These are phyloP conservation scores for Plecotus auritus DNA, from an alignment of 2,113 vertebrate genomes.

Conservation along the genomic window DNA sequence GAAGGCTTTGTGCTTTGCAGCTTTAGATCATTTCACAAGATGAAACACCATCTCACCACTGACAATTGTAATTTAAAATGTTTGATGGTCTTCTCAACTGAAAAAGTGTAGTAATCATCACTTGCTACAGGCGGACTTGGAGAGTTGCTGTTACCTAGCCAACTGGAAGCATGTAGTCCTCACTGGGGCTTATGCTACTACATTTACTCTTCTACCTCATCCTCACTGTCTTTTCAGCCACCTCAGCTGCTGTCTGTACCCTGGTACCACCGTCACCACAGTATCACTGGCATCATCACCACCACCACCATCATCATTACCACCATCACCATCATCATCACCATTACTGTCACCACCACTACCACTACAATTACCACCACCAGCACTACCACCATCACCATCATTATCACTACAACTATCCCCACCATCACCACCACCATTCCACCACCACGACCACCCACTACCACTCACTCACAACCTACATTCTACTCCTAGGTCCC, in stretches of 20 bases:
- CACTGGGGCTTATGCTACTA: rapidly evolving
- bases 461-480: neutral
- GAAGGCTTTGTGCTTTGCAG: conserved; percentile 77
- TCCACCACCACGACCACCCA: neutral
- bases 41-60: conserved; percentile 72
- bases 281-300: neutral
- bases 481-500: too few species aligned
- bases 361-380: neutral
- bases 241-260: neutral
- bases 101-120: conserved; percentile 58
- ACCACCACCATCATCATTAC: neutral
- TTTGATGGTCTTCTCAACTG: conserved; percentile 69
- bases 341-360: neutral
- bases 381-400: too few species aligned
- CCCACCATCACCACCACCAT: neutral
- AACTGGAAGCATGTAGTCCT: neutral
- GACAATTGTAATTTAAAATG: conserved; percentile 79
- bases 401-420: neutral
- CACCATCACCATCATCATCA: neutral
- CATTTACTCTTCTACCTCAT: neutral
- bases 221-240: neutral
- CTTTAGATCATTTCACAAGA: conserved; percentile 77
- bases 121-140: conserved; percentile 21
- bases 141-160: neutral
- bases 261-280: rapidly evolving